Base-by-base conservation (phyloP, 2,888 invertebrate genomes). In the Philopedon plagiatum region DNA sequence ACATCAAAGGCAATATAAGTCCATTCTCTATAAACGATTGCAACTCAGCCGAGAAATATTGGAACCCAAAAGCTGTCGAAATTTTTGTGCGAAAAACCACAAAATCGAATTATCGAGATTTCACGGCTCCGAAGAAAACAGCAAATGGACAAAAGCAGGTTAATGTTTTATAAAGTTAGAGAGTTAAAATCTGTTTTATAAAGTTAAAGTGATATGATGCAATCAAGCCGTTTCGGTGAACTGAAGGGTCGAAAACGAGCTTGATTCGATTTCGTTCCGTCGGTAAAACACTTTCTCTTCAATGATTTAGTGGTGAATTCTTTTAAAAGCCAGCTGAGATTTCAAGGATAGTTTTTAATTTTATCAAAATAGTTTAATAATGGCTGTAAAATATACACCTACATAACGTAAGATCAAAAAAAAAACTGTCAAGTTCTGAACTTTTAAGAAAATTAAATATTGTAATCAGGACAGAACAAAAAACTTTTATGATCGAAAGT, bases 151-250 rank as follows among this genome's bases (percentile, higher is more conserved):
- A 75, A 79, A 81, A 81, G 79, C 78, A 78, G 74, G 80, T 81
- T 82, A 81, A 81, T 81, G 79, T 80, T 79, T 80, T 80, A 81
- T 78, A 76, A 80, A 81, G 81, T 82, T 81, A 81, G 58, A 63
- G 72, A 70, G 73, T 69, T 63, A 73, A 69, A 73, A 69, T 68
- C 73, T 58, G 73, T 73, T 73, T 73, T 66, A 73, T 67, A 65
- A 58, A 65, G 69, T 73, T 73, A 80, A 81, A 77, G 78, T 80
- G 80, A 81, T 80, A 75, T 78, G 81, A 82, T 81, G 81, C 79
- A 80, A 81, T 81, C 80, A 80, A 64, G 73, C 73, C 64, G 63
- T 63, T 64, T 63, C 58, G 54, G 57, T 51, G 62, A 61, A 60
- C 66, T 62, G 67, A 67, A 67, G 67, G 67, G 72, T 44, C 60